These are phyloP conservation scores for Amblyopsis hoosieri DNA, from an alignment of 2,797 vertebrate genomes.

Conservation along the genomic window DNA sequence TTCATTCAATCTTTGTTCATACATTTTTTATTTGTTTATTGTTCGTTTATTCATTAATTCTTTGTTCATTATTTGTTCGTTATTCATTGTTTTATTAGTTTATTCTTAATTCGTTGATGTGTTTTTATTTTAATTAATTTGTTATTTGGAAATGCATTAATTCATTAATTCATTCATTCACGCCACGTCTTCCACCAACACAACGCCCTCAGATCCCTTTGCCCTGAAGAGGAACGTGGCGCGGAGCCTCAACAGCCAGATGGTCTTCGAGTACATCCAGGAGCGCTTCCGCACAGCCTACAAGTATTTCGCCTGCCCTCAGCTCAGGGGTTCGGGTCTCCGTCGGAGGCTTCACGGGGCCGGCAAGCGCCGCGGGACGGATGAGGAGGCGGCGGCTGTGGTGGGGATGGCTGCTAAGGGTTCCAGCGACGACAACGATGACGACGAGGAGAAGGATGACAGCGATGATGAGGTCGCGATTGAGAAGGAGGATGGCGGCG, in stretches of 20 bases:
- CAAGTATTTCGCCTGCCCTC: conserved; percentile 95
- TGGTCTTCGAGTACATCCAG: conserved; percentile 98
- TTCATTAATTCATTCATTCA: background rate
- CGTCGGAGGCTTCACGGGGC: conserved; percentile 52
- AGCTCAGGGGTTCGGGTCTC: conserved; percentile 75
- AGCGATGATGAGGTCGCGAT: conserved; percentile 55
- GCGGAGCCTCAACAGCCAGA: conserved; percentile 96
- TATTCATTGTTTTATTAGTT: too few relatives aligned
- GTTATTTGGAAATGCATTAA: background rate
- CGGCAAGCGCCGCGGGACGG: conserved; percentile 14
- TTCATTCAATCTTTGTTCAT: too few relatives aligned
- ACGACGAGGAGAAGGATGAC: conserved; percentile 41
- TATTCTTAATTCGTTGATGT: too few relatives aligned
- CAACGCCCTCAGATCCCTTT: conserved; percentile 85
- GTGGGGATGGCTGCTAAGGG: conserved; percentile 9
- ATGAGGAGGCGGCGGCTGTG: background rate
- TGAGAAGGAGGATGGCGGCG: conserved; percentile 40
- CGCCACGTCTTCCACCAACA: background rate
- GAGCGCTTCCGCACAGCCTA: conserved; percentile 94
- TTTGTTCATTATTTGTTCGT: too few relatives aligned
- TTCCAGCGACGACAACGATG: background rate
- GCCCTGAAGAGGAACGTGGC: conserved; percentile 97
- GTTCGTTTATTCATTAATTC: too few relatives aligned
- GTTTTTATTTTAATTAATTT: background rate
- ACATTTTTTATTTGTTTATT: too few relatives aligned